Evolutionary conservation across 2,113 vertebrate genomes (phyloP), one percentile per base, ranked within the genome.

Genomic region (Fukomys damarensis): DNA sequence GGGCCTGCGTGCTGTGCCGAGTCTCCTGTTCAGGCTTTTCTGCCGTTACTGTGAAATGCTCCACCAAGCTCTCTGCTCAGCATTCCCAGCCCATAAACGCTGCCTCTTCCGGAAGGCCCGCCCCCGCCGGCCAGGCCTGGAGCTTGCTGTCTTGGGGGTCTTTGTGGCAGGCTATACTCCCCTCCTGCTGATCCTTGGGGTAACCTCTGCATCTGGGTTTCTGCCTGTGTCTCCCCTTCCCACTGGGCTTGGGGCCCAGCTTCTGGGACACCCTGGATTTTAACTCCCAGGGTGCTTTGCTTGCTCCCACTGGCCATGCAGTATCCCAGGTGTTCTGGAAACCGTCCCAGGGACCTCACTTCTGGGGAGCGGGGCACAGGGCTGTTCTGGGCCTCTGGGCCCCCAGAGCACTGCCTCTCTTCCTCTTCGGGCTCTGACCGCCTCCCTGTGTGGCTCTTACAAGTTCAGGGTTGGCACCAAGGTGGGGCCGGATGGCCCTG

Each of bases 401-500:
- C 56, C 35, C 70, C n/a, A 86, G 72, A 72, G 56, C 14, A 24
- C 68, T 30, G 80, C 70, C 77, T 20, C 30, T 32, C 4, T 14
- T 0, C 24, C 32, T 3, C 14, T 49, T 81, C 7, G 9, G 52
- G 81, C 46, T 19, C 56, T 63, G 54, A 32, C 17, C 65, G 7
- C 56, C 35, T 72, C 77, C 58, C 22, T 3, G 0, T 32, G 20
- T 56, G 14, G 17, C 46, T 17, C 6, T 32, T 77, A 3, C 28
- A 3, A 24, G 38, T 22, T n/a, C 13, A 20, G 30, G 0, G 28
- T 19, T 22, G 38, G 54, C 63, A 24, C 54, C 0, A 0, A 65
- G 61, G 32, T 20, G n/a, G 16, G 43, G 61, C 54, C 14, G 0
- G 0, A 8, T 26, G 6, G 0, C 24, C 38, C 30, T 2, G 22